A percentile compares a stretch with the other conserved stretches of the same genome.
Evolutionary conservation across 2,113 vertebrate species (phyloP).

Genomic region (Plectropomus leopardus): DNA sequence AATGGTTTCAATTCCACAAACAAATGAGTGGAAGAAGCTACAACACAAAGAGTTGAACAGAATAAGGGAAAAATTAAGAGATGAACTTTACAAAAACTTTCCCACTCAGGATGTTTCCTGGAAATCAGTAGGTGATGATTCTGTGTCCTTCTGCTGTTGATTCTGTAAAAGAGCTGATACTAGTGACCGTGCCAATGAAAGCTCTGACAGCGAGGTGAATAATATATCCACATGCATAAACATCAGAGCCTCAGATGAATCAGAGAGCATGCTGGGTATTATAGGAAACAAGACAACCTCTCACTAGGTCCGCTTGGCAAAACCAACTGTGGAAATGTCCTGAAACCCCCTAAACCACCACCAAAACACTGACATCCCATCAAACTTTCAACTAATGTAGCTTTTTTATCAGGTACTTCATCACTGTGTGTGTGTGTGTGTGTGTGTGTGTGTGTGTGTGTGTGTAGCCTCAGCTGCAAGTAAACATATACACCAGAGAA

Average conservation of each 20-base stretch:
- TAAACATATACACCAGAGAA: constrained; percentile 38
- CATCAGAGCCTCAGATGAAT: not conserved
- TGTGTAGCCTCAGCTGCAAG: constrained; percentile 27
- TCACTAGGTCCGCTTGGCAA: not conserved
- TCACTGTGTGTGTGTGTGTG: not conserved
- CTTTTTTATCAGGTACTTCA: not conserved
- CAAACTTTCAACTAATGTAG: not conserved
- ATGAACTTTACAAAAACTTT: not conserved
- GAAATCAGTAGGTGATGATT: not conserved
- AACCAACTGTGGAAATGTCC: constrained; percentile 4
- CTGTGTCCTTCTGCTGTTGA: constrained; percentile 2
- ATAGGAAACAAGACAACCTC: constrained; percentile 9
- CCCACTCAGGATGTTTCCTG: not conserved
- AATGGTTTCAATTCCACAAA: constrained; percentile 45
- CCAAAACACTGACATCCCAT: not conserved
- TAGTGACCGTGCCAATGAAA: not conserved
- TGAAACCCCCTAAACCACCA: not conserved
- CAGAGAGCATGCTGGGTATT: constrained; percentile 40
- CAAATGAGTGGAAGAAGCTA: not conserved
- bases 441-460: not conserved
- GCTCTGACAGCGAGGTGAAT: constrained; percentile 6
- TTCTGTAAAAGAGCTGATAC: not conserved
- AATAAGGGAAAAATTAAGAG: not conserved
- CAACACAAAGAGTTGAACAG: not conserved
- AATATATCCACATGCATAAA: not conserved